Conservation (phyloP, 2,797 vertebrate genomes). For the Myotis vivesi region DNA sequence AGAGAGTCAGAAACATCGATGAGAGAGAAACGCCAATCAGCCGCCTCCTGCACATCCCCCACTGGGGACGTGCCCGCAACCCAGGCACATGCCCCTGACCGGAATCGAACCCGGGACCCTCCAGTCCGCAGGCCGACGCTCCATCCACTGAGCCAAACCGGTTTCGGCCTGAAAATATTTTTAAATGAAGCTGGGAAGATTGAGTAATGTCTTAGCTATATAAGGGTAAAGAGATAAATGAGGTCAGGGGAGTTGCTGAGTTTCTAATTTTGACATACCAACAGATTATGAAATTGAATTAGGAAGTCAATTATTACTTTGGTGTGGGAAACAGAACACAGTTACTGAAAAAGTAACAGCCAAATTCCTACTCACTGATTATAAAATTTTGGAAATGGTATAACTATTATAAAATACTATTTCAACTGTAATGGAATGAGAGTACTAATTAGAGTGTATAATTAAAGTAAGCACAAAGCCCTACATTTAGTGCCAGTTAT, state of each 20-base stretch:
- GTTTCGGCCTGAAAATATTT: not conserved
- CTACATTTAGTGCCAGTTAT: not conserved
- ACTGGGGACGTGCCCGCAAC: no score
- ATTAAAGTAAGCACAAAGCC: not conserved
- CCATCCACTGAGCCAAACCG: no score
- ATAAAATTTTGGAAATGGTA: not conserved
- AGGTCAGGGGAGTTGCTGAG: not conserved
- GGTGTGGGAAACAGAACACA: not conserved
- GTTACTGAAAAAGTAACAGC: not conserved
- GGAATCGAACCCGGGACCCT: no score
- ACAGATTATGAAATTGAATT: not conserved
- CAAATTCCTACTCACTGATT: not conserved
- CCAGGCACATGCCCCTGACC: no score
- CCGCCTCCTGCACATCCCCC: no score
- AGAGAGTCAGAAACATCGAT: no score
- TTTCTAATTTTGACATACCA: not conserved
- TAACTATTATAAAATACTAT: not conserved
- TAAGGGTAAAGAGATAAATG: not conserved
- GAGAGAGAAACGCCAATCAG: no score
- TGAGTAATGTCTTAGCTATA: not conserved
- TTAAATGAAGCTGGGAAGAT: not conserved
- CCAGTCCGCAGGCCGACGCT: no score
- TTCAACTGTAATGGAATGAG: not conserved
- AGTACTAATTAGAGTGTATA: not conserved
- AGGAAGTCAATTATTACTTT: not conserved